A percentile compares a stretch with the other conserved stretches of the same genome.
Conservation (phyloP, 2,888 invertebrate species). For the Eupithecia pulchellata region DNA sequence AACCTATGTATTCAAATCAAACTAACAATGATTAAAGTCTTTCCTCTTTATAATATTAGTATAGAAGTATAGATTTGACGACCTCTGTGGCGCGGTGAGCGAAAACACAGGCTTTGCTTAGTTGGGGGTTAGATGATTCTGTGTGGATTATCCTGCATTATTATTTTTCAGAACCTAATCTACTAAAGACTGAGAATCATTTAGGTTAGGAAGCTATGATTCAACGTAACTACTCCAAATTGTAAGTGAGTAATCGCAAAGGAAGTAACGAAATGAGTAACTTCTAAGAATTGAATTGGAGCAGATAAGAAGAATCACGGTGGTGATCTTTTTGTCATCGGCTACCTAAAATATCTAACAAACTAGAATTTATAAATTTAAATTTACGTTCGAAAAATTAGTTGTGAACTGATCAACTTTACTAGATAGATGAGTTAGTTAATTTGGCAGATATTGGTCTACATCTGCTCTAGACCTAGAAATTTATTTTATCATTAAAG, state of each 20-base stretch:
- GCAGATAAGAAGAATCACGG: background rate
- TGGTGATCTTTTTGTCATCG: background rate
- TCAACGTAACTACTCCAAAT: constrained; percentile 12
- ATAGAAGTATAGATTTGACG: too few relatives aligned
- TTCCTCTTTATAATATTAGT: too few relatives aligned
- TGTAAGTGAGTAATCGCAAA: constrained; percentile 19
- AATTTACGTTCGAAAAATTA: background rate
- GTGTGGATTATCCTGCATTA: too few relatives aligned
- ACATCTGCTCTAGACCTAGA: too few relatives aligned
- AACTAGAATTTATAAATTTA: background rate
- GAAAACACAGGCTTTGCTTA: too few relatives aligned
- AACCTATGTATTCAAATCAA: too few relatives aligned
- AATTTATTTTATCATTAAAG: too few relatives aligned
- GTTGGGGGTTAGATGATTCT: too few relatives aligned
- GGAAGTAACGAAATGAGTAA: constrained; percentile 26
- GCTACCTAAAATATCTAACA: background rate
- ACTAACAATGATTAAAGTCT: too few relatives aligned
- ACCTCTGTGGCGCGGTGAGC: too few relatives aligned
- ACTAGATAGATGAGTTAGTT: background rate
- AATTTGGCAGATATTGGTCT: too few relatives aligned
- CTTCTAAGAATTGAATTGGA: constrained; percentile 25
- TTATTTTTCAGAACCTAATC: background rate
- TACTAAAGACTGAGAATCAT: background rate
- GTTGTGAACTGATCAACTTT: background rate
- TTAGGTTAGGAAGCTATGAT: constrained; percentile 1